phyloP scores from a whole-genome alignment of 1,140 invertebrate genomes.

The Achatina immaculata region DNA sequence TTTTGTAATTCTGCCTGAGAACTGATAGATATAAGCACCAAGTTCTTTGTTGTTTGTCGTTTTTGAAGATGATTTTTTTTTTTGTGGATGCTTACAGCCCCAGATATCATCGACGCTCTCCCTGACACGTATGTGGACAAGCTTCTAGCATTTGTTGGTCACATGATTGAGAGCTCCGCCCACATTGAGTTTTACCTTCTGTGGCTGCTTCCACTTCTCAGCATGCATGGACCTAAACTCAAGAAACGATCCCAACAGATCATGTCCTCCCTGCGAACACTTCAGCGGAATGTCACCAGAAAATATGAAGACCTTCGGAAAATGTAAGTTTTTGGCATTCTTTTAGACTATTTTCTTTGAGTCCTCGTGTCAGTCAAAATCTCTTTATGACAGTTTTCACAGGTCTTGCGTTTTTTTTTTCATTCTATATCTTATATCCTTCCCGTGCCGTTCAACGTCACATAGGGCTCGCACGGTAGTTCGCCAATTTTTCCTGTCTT shows the following conservation, averaged over 20 bases:
- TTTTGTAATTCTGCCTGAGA: no score
- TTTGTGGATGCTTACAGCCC: conserved; percentile 80
- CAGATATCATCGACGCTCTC: conserved; percentile 79
- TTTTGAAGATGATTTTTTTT: neutral
- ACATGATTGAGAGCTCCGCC: conserved; percentile 80
- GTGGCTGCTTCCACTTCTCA: conserved; percentile 82
- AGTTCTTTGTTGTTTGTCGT: neutral
- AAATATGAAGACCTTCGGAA: conserved; percentile 86
- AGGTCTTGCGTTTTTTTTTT: no score
- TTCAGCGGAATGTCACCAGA: conserved; percentile 86
- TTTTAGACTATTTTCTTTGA: neutral
- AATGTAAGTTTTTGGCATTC: conserved; percentile 78
- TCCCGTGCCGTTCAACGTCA: no score
- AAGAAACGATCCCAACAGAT: conserved; percentile 70
- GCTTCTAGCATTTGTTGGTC: conserved; percentile 79
- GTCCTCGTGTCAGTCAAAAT: neutral
- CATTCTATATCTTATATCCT: no score
- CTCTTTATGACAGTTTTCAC: no score
- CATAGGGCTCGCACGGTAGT: no score
- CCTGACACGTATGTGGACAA: conserved; percentile 83
- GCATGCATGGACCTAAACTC: conserved; percentile 75
- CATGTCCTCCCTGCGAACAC: conserved; percentile 78
- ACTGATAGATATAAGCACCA: no score
- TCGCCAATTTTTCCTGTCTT: no score
- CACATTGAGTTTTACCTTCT: conserved; percentile 90